Evolutionary conservation across 2,888 invertebrate species (phyloP).

Genomic region (Heteromyza rotundicornis): DNA sequence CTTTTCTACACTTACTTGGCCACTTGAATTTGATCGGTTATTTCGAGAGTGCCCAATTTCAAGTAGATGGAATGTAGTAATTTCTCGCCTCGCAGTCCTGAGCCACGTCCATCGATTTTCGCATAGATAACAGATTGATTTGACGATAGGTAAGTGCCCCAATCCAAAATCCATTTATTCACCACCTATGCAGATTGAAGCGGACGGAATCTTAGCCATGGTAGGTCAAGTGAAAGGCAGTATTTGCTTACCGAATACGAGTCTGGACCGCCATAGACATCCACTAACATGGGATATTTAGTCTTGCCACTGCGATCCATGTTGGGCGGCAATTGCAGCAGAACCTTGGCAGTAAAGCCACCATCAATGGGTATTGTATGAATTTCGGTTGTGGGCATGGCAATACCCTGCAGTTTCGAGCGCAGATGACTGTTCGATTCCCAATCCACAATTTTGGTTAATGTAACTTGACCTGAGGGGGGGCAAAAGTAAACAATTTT

Average conservation of each 20-base stretch:
- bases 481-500: not conserved
- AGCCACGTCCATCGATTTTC: constrained; percentile 89
- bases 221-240: not conserved
- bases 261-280: constrained; percentile 94
- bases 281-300: constrained; percentile 81
- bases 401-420: constrained; percentile 63
- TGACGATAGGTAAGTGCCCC: constrained; percentile 86
- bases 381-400: constrained; percentile 68
- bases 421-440: constrained; percentile 70
- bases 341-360: constrained; percentile 75
- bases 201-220: too few relatives aligned
- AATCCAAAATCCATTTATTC: constrained; percentile 81
- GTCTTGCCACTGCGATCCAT: constrained; percentile 71
- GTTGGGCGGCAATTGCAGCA: constrained; percentile 76
- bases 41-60: constrained; percentile 86
- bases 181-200: constrained; percentile 43
- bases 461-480: constrained; percentile 45
- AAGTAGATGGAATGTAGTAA: constrained; percentile 84
- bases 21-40: constrained; percentile 88
- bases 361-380: constrained; percentile 70
- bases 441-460: constrained; percentile 66
- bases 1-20: constrained; percentile 64
- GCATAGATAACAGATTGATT: constrained; percentile 86
- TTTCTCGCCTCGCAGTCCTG: constrained; percentile 83
- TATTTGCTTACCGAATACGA: constrained; percentile 82